Evolutionary conservation across 1,140 invertebrate species (phyloP).

Genomic region (Bombus breviceps): DNA sequence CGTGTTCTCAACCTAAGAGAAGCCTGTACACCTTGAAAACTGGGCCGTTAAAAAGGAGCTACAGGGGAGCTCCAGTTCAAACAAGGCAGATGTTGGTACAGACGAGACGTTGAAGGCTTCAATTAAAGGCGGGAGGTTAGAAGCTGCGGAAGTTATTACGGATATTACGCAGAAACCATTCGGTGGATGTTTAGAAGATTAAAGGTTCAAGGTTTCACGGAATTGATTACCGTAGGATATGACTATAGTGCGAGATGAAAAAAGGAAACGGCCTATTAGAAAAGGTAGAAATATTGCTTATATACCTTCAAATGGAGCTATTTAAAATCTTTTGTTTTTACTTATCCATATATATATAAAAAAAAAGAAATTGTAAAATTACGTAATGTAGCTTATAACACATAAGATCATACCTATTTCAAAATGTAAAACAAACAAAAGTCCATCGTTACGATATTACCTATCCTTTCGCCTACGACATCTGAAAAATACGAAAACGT

Average conservation of each 20-base stretch:
- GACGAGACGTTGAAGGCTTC: constrained; percentile 11
- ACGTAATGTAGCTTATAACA: neutral
- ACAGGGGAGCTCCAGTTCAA: neutral
- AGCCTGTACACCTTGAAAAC: constrained; percentile 5
- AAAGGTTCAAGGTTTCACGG: neutral
- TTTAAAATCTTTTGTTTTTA: too few species aligned
- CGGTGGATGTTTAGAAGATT: neutral
- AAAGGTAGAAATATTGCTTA: neutral
- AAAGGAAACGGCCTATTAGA: neutral
- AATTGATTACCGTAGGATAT: neutral
- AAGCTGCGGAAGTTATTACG: constrained; percentile 9
- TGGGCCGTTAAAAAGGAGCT: neutral
- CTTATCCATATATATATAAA: too few species aligned
- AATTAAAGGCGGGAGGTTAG: constrained; percentile 5
- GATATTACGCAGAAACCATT: constrained; percentile 9
- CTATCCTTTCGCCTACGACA: neutral
- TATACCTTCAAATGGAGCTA: too few species aligned
- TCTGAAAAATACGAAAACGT: neutral
- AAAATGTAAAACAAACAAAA: neutral
- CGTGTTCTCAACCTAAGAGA: neutral
- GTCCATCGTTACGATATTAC: neutral
- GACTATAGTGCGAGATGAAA: neutral
- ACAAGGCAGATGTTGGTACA: constrained; percentile 22
- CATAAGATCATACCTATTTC: too few species aligned
- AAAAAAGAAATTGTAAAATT: neutral